Evolutionary conservation across 2,888 invertebrate genomes (phyloP).

Genomic region (Coenonympha arcania): DNA sequence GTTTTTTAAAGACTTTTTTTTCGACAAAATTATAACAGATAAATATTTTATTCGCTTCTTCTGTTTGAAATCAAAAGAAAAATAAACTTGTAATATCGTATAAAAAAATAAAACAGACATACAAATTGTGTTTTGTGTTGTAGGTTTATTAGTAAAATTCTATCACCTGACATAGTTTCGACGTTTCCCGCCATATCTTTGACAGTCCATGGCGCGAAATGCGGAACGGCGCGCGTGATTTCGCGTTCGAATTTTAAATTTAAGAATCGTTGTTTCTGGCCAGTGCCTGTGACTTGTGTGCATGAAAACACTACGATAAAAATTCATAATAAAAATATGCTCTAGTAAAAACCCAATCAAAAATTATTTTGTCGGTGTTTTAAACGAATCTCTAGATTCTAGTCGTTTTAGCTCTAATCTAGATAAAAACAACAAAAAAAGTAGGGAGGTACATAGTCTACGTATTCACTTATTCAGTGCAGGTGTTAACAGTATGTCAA

Average conservation of each 20-base stretch:
- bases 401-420: background rate
- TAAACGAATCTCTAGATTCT: background rate
- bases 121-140: background rate
- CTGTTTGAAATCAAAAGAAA: no score
- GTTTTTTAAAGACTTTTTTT: no score
- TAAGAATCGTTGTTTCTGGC: conserved; percentile 38
- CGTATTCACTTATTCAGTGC: background rate
- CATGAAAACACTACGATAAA: conserved; percentile 11
- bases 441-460: background rate
- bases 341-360: no score
- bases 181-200: conserved; percentile 28
- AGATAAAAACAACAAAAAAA: background rate
- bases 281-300: conserved; percentile 28
- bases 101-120: background rate
- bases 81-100: no score
- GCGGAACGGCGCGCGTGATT: conserved; percentile 45
- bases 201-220: conserved; percentile 35
- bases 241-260: conserved; percentile 39
- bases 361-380: background rate
- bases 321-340: background rate
- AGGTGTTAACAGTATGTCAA: background rate
- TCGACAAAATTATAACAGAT: no score
- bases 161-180: conserved; percentile 21
- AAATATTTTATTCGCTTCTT: no score
- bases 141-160: background rate